Evolutionary conservation across 1,140 invertebrate species (phyloP).

Genomic region (Meloidogyne exigua): DNA sequence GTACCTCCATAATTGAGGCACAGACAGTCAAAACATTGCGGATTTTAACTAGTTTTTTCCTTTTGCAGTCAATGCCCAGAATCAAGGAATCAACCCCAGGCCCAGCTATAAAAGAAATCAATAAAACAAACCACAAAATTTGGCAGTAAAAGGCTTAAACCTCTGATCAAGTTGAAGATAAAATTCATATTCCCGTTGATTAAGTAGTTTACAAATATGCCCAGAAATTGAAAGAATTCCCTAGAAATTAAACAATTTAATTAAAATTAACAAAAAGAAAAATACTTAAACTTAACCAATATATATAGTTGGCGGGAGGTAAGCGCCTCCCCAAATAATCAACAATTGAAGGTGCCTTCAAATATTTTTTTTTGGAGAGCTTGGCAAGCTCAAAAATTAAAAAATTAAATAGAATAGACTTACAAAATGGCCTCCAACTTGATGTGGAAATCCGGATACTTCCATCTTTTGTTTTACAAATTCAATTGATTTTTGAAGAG

Average conservation of each 20-base stretch:
- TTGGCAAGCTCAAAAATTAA: not conserved
- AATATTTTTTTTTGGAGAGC: not conserved
- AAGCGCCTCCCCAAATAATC: not conserved
- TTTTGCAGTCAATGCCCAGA: no score
- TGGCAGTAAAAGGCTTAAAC: slow-evolving; percentile 50
- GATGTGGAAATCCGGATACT: slow-evolving; percentile 54
- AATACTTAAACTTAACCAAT: not conserved
- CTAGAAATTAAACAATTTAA: not conserved
- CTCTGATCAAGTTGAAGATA: slow-evolving; percentile 47
- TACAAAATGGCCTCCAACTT: slow-evolving; percentile 62
- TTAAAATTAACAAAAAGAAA: not conserved
- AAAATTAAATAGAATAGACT: slow-evolving; percentile 1
- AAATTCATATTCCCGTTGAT: slow-evolving; percentile 57
- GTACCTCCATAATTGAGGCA: no score
- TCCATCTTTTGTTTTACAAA: slow-evolving; percentile 33
- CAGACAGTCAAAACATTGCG: no score
- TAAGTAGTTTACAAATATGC: slow-evolving; percentile 62
- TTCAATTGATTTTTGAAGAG: no score
- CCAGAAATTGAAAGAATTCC: slow-evolving; percentile 54
- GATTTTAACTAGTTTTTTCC: no score
- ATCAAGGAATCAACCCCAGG: no score
- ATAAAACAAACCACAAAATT: slow-evolving; percentile 55
- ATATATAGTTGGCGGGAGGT: not conserved
- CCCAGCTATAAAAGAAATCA: not conserved
- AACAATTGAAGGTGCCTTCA: not conserved